Percentiles rank a stretch among this genome's conserved stretches.
Conservation (phyloP, 2,113 vertebrate genomes). For the Ptychochromis oligacanthus region DNA sequence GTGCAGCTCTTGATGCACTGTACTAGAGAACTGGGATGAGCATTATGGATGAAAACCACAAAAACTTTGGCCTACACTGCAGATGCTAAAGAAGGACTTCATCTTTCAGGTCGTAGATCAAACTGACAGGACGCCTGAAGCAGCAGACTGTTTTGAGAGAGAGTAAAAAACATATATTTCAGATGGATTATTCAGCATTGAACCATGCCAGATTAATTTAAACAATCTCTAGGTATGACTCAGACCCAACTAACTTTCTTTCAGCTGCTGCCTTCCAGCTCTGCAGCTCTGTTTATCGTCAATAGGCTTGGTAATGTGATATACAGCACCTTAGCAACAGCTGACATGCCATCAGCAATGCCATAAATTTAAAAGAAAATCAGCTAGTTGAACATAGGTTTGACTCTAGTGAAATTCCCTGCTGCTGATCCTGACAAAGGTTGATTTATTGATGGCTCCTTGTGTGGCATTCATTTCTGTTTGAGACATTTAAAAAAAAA, state of each 20-base stretch:
- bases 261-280: constrained; percentile 10
- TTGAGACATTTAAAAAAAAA: no score
- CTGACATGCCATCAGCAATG: constrained; percentile 65
- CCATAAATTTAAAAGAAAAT: constrained; percentile 68
- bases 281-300: constrained; percentile 62
- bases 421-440: constrained; percentile 43
- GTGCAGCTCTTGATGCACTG: constrained; percentile 23
- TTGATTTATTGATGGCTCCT: constrained; percentile 54
- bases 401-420: constrained; percentile 44
- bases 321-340: constrained; percentile 54
- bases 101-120: constrained; percentile 50
- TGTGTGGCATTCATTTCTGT: constrained; percentile 47
- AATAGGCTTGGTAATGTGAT: constrained; percentile 64
- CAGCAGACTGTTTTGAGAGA: constrained; percentile 33
- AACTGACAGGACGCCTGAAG: constrained; percentile 48
- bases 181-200: constrained; percentile 30
- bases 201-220: constrained; percentile 46
- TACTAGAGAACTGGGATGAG: constrained; percentile 39
- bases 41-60: constrained; percentile 43
- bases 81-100: constrained; percentile 36
- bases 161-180: constrained; percentile 39
- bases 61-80: constrained; percentile 1
- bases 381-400: constrained; percentile 53
- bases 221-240: constrained; percentile 43
- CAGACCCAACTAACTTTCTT: constrained; percentile 25